These are phyloP conservation scores for Nipponia nippon DNA, from an alignment of 2,113 vertebrate species.

Conservation along the genomic window DNA sequence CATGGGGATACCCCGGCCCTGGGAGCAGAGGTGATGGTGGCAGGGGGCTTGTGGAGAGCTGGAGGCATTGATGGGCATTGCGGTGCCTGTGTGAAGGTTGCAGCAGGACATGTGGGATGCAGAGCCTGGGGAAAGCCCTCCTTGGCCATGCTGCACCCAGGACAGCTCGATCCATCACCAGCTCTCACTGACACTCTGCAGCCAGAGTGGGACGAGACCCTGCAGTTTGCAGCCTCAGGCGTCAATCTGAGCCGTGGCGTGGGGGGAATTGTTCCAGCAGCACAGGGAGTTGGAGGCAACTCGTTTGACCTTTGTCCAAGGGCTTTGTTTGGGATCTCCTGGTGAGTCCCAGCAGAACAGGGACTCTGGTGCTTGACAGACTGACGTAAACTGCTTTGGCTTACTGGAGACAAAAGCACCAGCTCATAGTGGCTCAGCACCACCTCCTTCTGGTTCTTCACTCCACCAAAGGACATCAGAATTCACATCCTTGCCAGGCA, in stretches of 20 bases:
- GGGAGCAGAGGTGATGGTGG: not conserved
- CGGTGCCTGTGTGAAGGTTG: not conserved
- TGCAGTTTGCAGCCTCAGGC: not conserved
- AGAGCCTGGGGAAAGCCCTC: not conserved
- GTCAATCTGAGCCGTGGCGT: accelerated
- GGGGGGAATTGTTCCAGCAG: not conserved
- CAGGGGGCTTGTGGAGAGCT: not conserved
- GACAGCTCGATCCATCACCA: not conserved
- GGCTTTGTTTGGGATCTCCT: not conserved
- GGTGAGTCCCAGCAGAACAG: not conserved
- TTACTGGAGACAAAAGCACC: not conserved
- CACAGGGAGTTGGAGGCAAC: not conserved
- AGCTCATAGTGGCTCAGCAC: not conserved
- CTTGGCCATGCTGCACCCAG: accelerated
- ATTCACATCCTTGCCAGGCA: not conserved
- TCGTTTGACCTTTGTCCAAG: not conserved
- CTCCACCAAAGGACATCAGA: not conserved
- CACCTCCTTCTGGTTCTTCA: not conserved
- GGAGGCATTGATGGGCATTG: accelerated
- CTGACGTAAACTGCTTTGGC: not conserved
- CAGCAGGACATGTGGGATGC: not conserved
- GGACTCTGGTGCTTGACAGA: not conserved
- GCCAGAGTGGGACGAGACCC: accelerated
- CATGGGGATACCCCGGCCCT: not conserved
- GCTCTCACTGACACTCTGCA: not conserved